A percentile compares a stretch with the other conserved stretches of the same genome.
Evolutionary conservation across 2,797 vertebrate genomes (phyloP).

Genomic region (Coendou prehensilis): DNA sequence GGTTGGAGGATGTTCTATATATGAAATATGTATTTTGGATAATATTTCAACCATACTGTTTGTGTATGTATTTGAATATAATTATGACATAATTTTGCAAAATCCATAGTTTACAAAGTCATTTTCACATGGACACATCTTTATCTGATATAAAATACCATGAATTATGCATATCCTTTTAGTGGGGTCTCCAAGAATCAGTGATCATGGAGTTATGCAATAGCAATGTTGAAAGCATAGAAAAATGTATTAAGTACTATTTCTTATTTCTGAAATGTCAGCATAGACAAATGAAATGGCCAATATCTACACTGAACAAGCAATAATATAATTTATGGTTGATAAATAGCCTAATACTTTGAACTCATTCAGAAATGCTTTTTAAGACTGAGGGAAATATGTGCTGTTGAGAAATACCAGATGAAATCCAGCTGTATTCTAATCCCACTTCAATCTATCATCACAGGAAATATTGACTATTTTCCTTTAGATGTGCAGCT

Average conservation of each 20-base stretch:
- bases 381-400: conserved; percentile 44
- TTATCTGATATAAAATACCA: conserved; percentile 7
- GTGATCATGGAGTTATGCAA: neutral
- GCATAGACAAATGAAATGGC: neutral
- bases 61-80: conserved; percentile 24
- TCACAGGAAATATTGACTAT: conserved; percentile 76
- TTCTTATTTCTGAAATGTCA: conserved; percentile 62
- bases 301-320: conserved; percentile 13
- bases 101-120: conserved; percentile 35
- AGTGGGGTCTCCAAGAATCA: neutral
- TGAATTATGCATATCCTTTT: conserved; percentile 30
- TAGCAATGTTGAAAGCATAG: neutral
- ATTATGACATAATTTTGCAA: conserved; percentile 2
- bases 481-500: conserved; percentile 71
- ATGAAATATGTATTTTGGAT: neutral
- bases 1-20: neutral
- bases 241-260: neutral
- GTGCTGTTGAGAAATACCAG: conserved; percentile 42
- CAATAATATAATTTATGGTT: neutral
- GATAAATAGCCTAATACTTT: neutral
- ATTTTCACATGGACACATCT: neutral
- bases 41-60: neutral
- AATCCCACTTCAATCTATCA: conserved; percentile 71
- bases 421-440: conserved; percentile 74
- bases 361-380: conserved; percentile 23